Evolutionary conservation across 2,888 invertebrate genomes (phyloP), one percentile per base, ranked within the genome.

Genomic region (Andrena chrysosceles): DNA sequence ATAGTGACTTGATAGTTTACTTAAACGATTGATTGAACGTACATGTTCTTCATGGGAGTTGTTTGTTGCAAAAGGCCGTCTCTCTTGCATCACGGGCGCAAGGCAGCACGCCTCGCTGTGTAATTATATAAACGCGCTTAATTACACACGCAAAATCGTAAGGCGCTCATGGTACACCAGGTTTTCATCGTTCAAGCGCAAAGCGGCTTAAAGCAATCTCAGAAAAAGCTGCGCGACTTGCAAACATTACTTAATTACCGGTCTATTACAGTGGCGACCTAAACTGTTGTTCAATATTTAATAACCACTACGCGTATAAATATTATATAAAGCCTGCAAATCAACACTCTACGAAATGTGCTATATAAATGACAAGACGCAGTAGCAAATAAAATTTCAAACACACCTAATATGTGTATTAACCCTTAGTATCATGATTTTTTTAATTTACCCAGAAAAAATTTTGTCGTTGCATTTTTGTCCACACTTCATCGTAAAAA

Each of bases 81-180:
- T 31, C 4, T 42, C 1, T 60, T 48, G 26, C 52, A 23, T 52
- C 70, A 48, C 31, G 49, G 29, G 16, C 56, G 26, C 26, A 8
- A 63, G n/a, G 42, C 48, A 67, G 16, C n/a, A 8, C 56, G 33
- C 26, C 52, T 63, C 20, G 35, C 35, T 59, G 60, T 13, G 54
- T 69, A 83, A 78, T 85, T 83, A 80, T 68, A 83, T 73, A 74
- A 72, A 80, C 54, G 64, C 62, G 66, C 54, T 85, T 83, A 75
- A 72, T 75, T 62, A 23, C 66, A 67, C 72, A 59, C 69, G 49
- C 69, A 52, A 59, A 71, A 69, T 68, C 60, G 63, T 66, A 69
- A 64, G 54, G 29, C 79, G 49, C 33, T 72, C 72, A 52, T 29
- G 35, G 31, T 62, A 70, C 31, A 56, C n/a, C 31, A 23, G 56